Evolutionary conservation across 2,113 vertebrate species (phyloP).

Genomic region (Saimiri boliviensis): DNA sequence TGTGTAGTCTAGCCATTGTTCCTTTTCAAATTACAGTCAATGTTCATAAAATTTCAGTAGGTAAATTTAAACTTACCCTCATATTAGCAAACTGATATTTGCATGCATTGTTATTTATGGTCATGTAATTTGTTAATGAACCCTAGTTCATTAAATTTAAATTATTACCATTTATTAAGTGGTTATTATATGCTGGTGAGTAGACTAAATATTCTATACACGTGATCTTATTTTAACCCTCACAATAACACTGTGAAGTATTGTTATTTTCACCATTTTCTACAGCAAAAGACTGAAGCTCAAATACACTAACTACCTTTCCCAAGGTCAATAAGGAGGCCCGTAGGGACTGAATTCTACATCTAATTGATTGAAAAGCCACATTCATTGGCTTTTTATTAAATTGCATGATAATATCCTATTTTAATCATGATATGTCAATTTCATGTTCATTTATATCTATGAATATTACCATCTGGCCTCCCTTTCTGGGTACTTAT

Average conservation of each 20-base stretch:
- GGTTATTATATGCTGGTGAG: background rate
- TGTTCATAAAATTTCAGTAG: background rate
- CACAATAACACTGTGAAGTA: background rate
- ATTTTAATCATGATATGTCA: background rate
- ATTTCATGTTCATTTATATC: background rate
- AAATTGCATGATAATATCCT: background rate
- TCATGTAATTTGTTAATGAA: slow-evolving; percentile 7
- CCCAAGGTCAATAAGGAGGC: background rate
- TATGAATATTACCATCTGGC: background rate
- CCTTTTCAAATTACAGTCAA: background rate
- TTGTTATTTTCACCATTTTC: background rate
- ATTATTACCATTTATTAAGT: background rate
- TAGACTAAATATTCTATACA: background rate
- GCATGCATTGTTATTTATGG: background rate
- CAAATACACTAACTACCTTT: background rate
- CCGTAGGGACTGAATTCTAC: background rate
- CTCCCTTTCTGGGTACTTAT: background rate
- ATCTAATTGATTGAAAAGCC: slow-evolving; percentile 41
- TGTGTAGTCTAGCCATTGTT: background rate
- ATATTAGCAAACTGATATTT: slow-evolving; percentile 2
- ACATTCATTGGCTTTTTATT: background rate
- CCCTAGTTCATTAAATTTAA: slow-evolving; percentile 14
- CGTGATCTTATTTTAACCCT: background rate
- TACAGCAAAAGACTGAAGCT: background rate
- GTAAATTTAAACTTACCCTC: slow-evolving; percentile 21